Evolutionary conservation across 2,113 vertebrate species (phyloP).

Genomic region (Crotalus viridis): DNA sequence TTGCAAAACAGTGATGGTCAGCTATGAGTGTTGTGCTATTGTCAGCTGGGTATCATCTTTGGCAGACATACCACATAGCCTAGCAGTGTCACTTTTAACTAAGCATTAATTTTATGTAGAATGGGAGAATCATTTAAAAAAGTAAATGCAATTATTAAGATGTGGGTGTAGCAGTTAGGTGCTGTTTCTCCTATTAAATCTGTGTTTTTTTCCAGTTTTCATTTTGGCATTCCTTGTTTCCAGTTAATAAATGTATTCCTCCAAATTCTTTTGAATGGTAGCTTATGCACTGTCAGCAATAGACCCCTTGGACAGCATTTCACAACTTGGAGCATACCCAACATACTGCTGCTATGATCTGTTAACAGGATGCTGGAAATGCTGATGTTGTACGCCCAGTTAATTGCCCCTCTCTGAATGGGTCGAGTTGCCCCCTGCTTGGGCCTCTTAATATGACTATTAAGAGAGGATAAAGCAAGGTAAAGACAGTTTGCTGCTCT

Average conservation of each 20-base stretch:
- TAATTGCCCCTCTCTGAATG: not conserved
- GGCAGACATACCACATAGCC: too few species aligned
- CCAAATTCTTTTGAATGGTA: not conserved
- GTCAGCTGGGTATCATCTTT: not conserved
- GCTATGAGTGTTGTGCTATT: not conserved
- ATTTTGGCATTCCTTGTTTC: not conserved
- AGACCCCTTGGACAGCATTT: not conserved
- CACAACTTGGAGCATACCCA: not conserved
- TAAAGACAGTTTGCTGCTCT: not conserved
- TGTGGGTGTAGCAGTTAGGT: not conserved
- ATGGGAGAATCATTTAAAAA: not conserved
- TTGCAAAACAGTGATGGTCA: not conserved
- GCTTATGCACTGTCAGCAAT: not conserved
- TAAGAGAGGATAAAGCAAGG: too few species aligned
- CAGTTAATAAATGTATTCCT: not conserved
- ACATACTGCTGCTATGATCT: not conserved
- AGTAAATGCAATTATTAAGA: not conserved
- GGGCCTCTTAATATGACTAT: not conserved
- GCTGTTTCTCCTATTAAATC: not conserved
- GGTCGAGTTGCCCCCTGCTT: not conserved
- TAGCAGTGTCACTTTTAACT: not conserved
- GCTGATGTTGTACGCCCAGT: not conserved
- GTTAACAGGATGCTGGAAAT: not conserved
- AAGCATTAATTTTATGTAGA: not conserved
- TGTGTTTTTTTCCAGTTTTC: not conserved